phyloP scores from a whole-genome alignment of 2,113 vertebrate species.

The Lophura nycthemera region DNA sequence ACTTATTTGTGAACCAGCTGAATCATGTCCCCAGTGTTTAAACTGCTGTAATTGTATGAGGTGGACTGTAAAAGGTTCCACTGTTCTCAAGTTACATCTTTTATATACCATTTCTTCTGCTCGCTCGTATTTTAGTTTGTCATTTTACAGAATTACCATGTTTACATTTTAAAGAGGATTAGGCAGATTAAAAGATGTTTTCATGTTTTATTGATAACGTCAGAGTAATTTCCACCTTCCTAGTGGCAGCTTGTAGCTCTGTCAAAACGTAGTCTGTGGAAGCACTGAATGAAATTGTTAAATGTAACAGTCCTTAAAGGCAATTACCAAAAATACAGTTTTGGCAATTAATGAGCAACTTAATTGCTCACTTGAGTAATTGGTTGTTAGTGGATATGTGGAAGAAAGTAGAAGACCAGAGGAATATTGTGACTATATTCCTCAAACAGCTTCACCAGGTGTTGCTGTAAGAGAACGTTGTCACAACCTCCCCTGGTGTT shows the following conservation, averaged over 20 bases:
- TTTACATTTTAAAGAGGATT: conserved; percentile 21
- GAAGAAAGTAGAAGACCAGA: not conserved
- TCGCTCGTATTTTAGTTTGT: conserved; percentile 52
- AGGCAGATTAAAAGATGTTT: conserved; percentile 47
- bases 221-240: conserved; percentile 33
- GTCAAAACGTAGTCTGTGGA: conserved; percentile 33
- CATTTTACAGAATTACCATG: conserved; percentile 37
- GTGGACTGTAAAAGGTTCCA: conserved; percentile 37
- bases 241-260: conserved; percentile 22
- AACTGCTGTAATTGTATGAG: conserved; percentile 21
- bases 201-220: conserved; percentile 11
- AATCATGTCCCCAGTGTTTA: conserved; percentile 10
- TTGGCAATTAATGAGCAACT: not conserved
- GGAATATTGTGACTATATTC: not conserved
- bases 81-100: conserved; percentile 45
- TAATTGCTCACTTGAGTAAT: not conserved
- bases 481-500: not conserved
- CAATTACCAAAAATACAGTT: conserved; percentile 1
- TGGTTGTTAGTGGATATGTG: not conserved
- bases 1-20: conserved; percentile 24
- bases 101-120: conserved; percentile 37
- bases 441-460: not conserved
- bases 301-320: not conserved
- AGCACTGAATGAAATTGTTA: not conserved
- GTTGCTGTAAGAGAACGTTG: not conserved